Evolutionary conservation across 2,113 vertebrate genomes (phyloP).

Genomic region (Leuciscus idus): DNA sequence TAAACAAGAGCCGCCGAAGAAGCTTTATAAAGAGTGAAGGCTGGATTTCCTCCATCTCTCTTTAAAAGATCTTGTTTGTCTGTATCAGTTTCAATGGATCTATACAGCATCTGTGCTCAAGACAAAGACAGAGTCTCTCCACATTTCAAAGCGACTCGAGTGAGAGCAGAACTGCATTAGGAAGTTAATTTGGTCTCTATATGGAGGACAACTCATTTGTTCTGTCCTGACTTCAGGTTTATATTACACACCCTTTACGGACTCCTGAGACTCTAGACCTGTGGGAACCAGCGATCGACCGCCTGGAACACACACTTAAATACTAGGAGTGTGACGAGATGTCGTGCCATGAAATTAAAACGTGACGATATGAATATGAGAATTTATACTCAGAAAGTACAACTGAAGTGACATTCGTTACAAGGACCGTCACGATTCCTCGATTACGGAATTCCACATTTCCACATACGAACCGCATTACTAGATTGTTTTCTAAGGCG

Average conservation of each 20-base stretch:
- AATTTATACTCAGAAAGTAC: too few relatives aligned
- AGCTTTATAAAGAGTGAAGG: neutral
- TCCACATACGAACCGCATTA: too few relatives aligned
- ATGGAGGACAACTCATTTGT: constrained; percentile 19
- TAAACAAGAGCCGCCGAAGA: too few relatives aligned
- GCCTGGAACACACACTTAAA: too few relatives aligned
- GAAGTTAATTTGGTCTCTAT: neutral
- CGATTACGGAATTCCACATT: too few relatives aligned
- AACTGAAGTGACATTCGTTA: too few relatives aligned
- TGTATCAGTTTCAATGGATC: constrained; percentile 17
- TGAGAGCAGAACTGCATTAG: neutral
- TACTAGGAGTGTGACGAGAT: too few relatives aligned
- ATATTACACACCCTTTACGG: constrained; percentile 1
- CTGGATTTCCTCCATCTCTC: constrained; percentile 6
- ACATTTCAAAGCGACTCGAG: neutral
- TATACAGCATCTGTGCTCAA: constrained; percentile 16
- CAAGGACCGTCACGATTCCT: too few relatives aligned
- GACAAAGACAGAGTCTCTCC: constrained; percentile 12
- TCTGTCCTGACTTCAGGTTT: neutral
- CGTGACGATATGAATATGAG: too few relatives aligned
- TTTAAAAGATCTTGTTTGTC: neutral
- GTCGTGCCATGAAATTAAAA: too few relatives aligned
- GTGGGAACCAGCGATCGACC: constrained; percentile 11
- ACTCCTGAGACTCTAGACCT: constrained; percentile 16
- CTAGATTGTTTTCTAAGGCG: too few relatives aligned